Evolutionary conservation across 2,113 vertebrate species (phyloP).

Genomic region (Cochlearius cochlearius): DNA sequence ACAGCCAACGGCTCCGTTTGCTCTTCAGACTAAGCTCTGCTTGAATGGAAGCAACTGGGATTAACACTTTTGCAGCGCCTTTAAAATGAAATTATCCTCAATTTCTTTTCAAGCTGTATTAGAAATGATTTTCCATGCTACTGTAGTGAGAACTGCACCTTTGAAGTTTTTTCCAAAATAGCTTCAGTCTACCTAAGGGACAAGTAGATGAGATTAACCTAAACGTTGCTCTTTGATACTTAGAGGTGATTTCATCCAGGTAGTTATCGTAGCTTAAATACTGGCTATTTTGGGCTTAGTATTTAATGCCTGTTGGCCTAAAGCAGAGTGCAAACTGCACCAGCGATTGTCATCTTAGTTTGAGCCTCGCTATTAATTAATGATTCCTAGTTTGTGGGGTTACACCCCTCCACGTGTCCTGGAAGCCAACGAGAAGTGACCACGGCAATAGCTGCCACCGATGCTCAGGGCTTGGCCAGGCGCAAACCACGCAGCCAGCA

Average conservation of each 20-base stretch:
- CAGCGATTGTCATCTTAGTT: background rate
- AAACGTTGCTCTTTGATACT: background rate
- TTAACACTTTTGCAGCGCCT: background rate
- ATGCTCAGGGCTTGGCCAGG: background rate
- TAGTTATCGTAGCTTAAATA: background rate
- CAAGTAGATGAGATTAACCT: background rate
- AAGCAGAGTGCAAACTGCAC: background rate
- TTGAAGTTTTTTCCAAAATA: background rate
- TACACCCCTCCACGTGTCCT: background rate
- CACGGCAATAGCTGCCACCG: background rate
- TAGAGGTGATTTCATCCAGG: background rate
- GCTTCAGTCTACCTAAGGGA: background rate
- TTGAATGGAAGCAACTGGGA: background rate
- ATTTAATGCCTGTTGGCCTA: background rate
- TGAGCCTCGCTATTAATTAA: background rate
- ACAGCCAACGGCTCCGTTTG: fast-evolving
- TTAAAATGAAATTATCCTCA: background rate
- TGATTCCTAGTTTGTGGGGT: background rate
- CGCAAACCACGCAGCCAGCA: fast-evolving
- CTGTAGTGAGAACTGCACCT: background rate
- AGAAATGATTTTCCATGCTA: background rate
- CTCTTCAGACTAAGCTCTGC: background rate
- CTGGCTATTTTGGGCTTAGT: background rate
- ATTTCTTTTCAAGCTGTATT: background rate
- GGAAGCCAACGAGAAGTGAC: background rate